Base-by-base conservation (phyloP, 1,140 invertebrate species). In the Drosophila murphyi region DNA sequence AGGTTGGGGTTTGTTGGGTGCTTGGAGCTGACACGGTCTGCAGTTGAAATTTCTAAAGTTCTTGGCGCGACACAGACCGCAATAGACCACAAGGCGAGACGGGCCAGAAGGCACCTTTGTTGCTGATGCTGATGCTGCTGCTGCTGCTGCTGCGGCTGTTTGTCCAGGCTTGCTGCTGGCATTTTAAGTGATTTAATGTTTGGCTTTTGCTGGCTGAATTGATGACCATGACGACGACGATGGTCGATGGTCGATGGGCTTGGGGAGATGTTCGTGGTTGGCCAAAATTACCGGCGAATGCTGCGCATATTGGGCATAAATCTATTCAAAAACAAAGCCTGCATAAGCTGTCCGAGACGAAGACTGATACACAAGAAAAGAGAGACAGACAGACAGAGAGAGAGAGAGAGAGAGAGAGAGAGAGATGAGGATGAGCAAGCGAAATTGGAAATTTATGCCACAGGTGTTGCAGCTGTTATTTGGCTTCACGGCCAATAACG, bases 121-220 rank as follows among this genome's bases (percentile, higher is more conserved):
- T 10, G 39, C 39, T 41, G 6, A 6, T 39, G 37, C 8, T 39
- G 37, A 8, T 10, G 39, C 7, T 10, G 39, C 39, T 41, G 2
- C 37, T 39, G 37, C 8, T 10, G 39, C 2, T 10, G 39, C 39
- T 69, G 57, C 35, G 31, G 28, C 43, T 87, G 83, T 87, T 88
- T 87, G 82, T 80, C 82, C 82, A 82, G 69, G 61, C 3, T 80
- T 88, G 73, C 64, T 75, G 75, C 82, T 87, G 82, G 82, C 83
- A 87, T 86, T 86, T 86, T 82, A 86, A 86, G 82, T 86, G 82
- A 86, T 86, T 86, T 88, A 86, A 86, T 88, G 82, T 86, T 86
- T 86, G 83, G 79, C 83, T 87, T 86, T 88, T 78, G 62, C 71
- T 67, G 48, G 48, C 64, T 55, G 57, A 71, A 76, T 69, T 76